Conservation (phyloP, 2,888 invertebrate genomes). For the Orchestes rusci region DNA sequence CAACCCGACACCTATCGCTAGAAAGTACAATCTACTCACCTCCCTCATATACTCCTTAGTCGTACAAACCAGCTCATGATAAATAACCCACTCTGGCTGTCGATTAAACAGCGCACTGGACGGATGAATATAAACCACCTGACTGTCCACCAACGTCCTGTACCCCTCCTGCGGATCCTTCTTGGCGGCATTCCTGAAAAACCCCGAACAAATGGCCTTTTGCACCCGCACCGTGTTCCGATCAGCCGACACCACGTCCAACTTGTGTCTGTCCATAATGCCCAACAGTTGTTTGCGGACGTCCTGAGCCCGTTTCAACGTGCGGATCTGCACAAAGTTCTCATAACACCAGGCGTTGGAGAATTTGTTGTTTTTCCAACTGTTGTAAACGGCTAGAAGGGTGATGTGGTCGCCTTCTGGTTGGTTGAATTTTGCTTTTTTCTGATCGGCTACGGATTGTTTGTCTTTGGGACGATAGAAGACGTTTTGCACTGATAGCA, state of each 20-base stretch:
- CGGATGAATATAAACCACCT: conserved; percentile 98
- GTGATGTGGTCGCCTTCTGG: conserved; percentile 98
- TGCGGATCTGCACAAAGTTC: conserved; percentile 96
- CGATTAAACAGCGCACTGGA: conserved; percentile 96
- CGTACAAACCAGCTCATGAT: conserved; percentile 97
- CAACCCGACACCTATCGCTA: too few species aligned
- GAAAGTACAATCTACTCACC: too few species aligned
- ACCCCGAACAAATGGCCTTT: conserved; percentile 97
- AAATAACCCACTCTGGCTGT: conserved; percentile 99
- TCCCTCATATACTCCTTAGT: conserved; percentile 99
- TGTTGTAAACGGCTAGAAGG: conserved; percentile 95
- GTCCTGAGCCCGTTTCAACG: conserved; percentile 94
- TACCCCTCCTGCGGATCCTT: conserved; percentile 99
- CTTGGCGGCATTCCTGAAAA: conserved; percentile 98
- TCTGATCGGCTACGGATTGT: conserved; percentile 95
- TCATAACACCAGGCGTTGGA: conserved; percentile 99
- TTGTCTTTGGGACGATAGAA: conserved; percentile 95
- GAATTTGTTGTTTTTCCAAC: conserved; percentile 99
- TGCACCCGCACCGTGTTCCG: conserved; percentile 93
- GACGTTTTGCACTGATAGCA: conserved; percentile 98
- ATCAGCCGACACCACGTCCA: conserved; percentile 95
- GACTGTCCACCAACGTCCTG: conserved; percentile 93
- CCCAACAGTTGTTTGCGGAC: conserved; percentile 95
- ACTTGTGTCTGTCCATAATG: conserved; percentile 94
- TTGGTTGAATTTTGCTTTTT: conserved; percentile 99